Conservation (phyloP, 2,888 invertebrate genomes). For the Tricholauxania praeusta region DNA sequence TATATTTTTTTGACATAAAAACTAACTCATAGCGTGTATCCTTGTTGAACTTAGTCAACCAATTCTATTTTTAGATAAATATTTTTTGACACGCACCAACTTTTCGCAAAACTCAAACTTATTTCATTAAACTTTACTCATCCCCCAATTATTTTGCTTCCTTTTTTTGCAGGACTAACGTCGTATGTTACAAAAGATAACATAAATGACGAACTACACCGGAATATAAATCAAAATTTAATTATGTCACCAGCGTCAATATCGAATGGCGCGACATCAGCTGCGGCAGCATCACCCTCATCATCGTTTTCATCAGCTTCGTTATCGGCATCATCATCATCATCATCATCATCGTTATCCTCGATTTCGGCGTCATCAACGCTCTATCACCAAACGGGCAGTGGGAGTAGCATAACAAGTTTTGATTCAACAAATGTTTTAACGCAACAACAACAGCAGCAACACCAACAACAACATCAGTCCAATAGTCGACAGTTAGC, state of each 20-base stretch:
- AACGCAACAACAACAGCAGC: conserved; percentile 52
- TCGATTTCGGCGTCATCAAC: conserved; percentile 42
- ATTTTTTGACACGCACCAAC: too few species aligned
- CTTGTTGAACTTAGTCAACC: too few species aligned
- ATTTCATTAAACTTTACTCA: not conserved
- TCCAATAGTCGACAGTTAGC: conserved; percentile 19
- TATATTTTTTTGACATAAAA: too few species aligned
- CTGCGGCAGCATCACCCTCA: conserved; percentile 12
- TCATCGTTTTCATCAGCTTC: conserved; percentile 2
- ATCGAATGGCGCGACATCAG: not conserved
- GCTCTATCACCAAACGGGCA: conserved; percentile 37
- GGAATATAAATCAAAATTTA: conserved; percentile 66
- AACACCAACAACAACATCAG: conserved; percentile 45
- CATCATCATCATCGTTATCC: conserved; percentile 37
- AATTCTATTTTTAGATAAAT: too few species aligned
- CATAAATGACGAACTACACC: conserved; percentile 55
- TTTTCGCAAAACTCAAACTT: too few species aligned
- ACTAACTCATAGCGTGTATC: too few species aligned
- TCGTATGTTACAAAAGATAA: conserved; percentile 53
- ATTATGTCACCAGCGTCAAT: conserved; percentile 57
- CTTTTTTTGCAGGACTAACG: conserved; percentile 52
- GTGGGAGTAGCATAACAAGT: conserved; percentile 60
- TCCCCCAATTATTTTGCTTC: not conserved
- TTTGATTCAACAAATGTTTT: conserved; percentile 61
- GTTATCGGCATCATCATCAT: conserved; percentile 28